phyloP scores from a whole-genome alignment of 2,113 vertebrate species.

The Connochaetes taurinus region DNA sequence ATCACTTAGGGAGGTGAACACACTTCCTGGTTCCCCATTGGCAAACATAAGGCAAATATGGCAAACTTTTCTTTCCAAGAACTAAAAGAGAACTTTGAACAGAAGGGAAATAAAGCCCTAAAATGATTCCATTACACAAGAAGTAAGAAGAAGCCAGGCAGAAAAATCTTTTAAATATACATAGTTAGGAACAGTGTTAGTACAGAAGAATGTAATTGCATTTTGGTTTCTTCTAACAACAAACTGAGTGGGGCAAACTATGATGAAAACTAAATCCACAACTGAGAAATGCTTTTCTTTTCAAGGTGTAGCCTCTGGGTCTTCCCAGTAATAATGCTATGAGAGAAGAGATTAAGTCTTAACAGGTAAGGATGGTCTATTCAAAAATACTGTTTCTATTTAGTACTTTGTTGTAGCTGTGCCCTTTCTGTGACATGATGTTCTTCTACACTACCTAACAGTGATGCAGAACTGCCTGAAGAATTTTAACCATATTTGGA shows the following conservation, averaged over 20 bases:
- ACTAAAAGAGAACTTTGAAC: not conserved
- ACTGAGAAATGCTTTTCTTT: not conserved
- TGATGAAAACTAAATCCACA: not conserved
- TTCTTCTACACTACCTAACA: not conserved
- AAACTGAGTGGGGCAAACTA: not conserved
- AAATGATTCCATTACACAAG: not conserved
- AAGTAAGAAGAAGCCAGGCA: not conserved
- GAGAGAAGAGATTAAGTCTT: not conserved
- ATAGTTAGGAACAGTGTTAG: not conserved
- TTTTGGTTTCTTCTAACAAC: constrained; percentile 25
- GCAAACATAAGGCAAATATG: not conserved
- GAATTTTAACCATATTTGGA: not conserved
- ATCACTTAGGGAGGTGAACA: not conserved
- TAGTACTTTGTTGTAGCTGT: not conserved
- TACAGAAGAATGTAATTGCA: not conserved
- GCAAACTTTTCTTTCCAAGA: not conserved
- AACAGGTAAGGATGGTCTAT: not conserved
- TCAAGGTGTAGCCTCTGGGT: not conserved
- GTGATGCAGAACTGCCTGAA: not conserved
- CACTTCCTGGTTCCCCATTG: not conserved
- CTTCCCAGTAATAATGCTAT: not conserved
- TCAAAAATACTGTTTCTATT: not conserved
- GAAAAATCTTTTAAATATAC: not conserved
- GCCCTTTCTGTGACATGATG: not conserved
- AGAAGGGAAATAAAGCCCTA: not conserved